A percentile compares a stretch with the other conserved stretches of the same genome.
phyloP scores from a whole-genome alignment of 2,888 invertebrate genomes.

The Autographa pulchrina region DNA sequence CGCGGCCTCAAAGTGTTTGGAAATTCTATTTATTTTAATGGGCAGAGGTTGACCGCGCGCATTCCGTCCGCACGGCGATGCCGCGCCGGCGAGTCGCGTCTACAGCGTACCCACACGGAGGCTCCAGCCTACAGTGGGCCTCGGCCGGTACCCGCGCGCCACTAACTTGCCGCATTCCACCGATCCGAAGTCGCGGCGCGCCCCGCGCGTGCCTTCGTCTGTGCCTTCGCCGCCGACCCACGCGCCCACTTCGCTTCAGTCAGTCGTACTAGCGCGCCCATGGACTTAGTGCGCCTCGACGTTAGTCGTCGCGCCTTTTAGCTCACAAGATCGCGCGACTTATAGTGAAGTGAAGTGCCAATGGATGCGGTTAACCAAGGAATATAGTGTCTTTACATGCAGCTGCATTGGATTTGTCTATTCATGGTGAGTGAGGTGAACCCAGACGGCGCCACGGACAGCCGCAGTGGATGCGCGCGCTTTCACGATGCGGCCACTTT shows the following conservation, averaged over 20 bases:
- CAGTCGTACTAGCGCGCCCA: slow-evolving; percentile 84
- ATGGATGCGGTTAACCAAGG: slow-evolving; percentile 85
- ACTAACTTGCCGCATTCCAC: slow-evolving; percentile 84
- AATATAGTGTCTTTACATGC: slow-evolving; percentile 78
- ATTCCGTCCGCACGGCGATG: slow-evolving; percentile 69
- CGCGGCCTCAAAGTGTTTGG: slow-evolving; percentile 66
- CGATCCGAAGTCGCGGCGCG: slow-evolving; percentile 86
- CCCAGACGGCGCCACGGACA: slow-evolving; percentile 70
- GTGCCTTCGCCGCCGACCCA: slow-evolving; percentile 91
- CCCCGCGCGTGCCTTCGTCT: slow-evolving; percentile 86
- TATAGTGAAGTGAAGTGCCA: slow-evolving; percentile 86
- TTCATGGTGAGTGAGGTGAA: slow-evolving; percentile 84
- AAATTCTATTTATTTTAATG: slow-evolving; percentile 76
- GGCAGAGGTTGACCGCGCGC: slow-evolving; percentile 76
- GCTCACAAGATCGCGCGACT: slow-evolving; percentile 76
- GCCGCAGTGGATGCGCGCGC: slow-evolving; percentile 85
- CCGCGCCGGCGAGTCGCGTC: slow-evolving; percentile 67
- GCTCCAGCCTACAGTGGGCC: slow-evolving; percentile 77
- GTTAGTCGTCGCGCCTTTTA: slow-evolving; percentile 65
- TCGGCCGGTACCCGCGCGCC: slow-evolving; percentile 80
- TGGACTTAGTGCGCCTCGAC: slow-evolving; percentile 74
- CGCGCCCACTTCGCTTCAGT: slow-evolving; percentile 90
- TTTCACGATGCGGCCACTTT: slow-evolving; percentile 89
- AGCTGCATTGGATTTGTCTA: slow-evolving; percentile 84
- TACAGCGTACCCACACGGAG: slow-evolving; percentile 63